Percentiles rank a stretch among this genome's conserved stretches.
Conservation (phyloP, 2,797 vertebrate genomes). For the Acipenser transmontanus region DNA sequence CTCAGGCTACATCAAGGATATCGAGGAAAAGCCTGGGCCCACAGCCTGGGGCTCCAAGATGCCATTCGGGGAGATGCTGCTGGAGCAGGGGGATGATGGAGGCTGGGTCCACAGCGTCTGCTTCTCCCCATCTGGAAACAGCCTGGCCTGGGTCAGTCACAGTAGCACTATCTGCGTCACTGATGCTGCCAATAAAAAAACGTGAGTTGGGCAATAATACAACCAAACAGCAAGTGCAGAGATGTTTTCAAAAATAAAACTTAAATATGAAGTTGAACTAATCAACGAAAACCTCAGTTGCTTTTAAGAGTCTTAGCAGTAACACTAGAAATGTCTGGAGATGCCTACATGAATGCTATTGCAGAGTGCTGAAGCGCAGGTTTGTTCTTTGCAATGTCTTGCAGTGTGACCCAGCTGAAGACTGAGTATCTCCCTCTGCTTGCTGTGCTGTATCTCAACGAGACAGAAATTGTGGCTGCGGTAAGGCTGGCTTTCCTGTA, state of each 20-base stretch:
- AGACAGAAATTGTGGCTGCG: slow-evolving; percentile 55
- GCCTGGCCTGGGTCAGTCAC: slow-evolving; percentile 65
- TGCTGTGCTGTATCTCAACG: slow-evolving; percentile 51
- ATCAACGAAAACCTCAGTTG: no score
- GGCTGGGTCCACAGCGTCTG: slow-evolving; percentile 71
- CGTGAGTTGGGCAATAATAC: slow-evolving; percentile 44
- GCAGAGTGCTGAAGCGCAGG: not conserved
- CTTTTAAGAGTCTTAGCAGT: no score
- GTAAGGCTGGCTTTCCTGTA: slow-evolving; percentile 36
- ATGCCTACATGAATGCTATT: no score
- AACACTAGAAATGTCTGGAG: no score
- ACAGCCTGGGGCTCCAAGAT: slow-evolving; percentile 72
- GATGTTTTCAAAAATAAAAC: not conserved
- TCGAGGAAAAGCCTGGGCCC: slow-evolving; percentile 69
- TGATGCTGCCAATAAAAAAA: slow-evolving; percentile 57
- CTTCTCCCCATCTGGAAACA: slow-evolving; percentile 68
- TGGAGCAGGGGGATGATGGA: slow-evolving; percentile 65
- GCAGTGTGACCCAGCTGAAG: slow-evolving; percentile 59
- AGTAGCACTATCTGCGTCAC: slow-evolving; percentile 64
- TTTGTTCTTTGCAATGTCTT: slow-evolving; percentile 19
- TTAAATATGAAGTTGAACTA: not conserved
- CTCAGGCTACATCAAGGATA: slow-evolving; percentile 72
- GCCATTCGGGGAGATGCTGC: slow-evolving; percentile 68
- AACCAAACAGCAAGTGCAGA: not conserved
- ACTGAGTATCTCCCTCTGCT: slow-evolving; percentile 47